Evolutionary conservation across 2,888 invertebrate species (phyloP), one percentile per base, ranked within the genome.

Genomic region (Microctonus brassicae): DNA sequence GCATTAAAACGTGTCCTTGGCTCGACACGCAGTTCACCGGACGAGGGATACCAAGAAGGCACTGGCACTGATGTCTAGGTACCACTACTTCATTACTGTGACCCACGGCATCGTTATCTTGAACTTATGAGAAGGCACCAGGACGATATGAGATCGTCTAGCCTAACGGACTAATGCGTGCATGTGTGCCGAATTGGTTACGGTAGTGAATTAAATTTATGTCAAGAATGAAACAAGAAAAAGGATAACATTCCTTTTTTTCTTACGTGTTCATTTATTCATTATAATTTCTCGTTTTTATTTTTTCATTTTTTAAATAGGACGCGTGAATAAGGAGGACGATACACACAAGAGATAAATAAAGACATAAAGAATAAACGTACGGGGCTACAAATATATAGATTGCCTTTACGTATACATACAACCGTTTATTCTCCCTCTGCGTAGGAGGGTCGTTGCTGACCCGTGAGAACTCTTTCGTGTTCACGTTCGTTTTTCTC

Each of bases 11-110:
- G 95, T 76, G 95, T 94, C 73, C 91, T 95, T 76, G 93, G 93
- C 80, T 94, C 93, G 88, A 94, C 93, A 82, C 92, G 96, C 84
- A 95, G 95, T 87, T 94, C 96, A 26, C 94, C 95, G 53, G 97
- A 97, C 84, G 96, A 97, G 88, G 95, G 95, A 75, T 96, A 96
- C 87, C 96, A 96, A 88, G 96, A 96, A 89, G 96, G 96, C 83
- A 95, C 95, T 88, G 96, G 96, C 79, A 96, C 96, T 79, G 96
- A 96, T 88, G 96, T 96, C 88, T 96, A 94, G 90, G 86, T 84
- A 78, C 82, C 84, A 83, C 79, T 85, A 75, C 84, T 85, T 85
- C 86, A 84, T 83, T 84, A 85, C 82, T 82, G 82, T 79, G 82
- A 84, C 77, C 83, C 83, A 82, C 84, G 85, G 81, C 82, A 83